Evolutionary conservation across 2,797 vertebrate genomes (phyloP), one percentile per base, ranked within the genome.

Genomic region (Alcedo quadribrachys): DNA sequence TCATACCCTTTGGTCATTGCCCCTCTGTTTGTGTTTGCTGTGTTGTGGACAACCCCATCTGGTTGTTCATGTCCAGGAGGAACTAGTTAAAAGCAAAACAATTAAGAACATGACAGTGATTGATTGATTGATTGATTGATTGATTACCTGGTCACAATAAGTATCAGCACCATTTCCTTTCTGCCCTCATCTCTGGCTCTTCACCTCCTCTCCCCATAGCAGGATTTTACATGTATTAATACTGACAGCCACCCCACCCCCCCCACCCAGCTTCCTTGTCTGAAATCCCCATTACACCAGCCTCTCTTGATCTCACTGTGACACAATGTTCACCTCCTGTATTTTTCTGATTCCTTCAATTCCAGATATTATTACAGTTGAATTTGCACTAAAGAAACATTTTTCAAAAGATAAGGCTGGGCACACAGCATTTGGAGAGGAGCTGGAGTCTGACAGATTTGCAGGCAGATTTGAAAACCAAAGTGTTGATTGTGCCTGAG

Each of bases 351-450:
- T n/a, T 91, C 55, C 48, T 75, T 45, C 70, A 40, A 15, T 71
- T 83, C 53, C 43, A 83, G 69, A 25, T 70, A 62, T 33, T 62
- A 81, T 93, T 85, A 83, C 65, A 51, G 33, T 57, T 92, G 62
- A 90, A 57, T 87, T 87, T 90, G 35, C 61, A 48, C 48, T 85
- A 27, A 82, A 85, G 62, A 76, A 90, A 65, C 58, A 69, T 81
- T 85, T 89, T 61, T 68, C 84, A 83, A 57, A 73, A 77, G 55
- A 33, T 71, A 67, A 81, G 57, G 54, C 37, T 7, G 2, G 53
- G 48, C 60, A 45, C 2, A 6, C 46, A 51, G 61, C 55, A 30
- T 58, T 21, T 62, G 76, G 69, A 82, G 53, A 40, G 37, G 54
- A 81, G 50, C 69, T 90, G 2, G 1, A 75, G 50, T 69, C 45